Conservation (phyloP, 2,888 invertebrate genomes). For the Crepidodera aurea region DNA sequence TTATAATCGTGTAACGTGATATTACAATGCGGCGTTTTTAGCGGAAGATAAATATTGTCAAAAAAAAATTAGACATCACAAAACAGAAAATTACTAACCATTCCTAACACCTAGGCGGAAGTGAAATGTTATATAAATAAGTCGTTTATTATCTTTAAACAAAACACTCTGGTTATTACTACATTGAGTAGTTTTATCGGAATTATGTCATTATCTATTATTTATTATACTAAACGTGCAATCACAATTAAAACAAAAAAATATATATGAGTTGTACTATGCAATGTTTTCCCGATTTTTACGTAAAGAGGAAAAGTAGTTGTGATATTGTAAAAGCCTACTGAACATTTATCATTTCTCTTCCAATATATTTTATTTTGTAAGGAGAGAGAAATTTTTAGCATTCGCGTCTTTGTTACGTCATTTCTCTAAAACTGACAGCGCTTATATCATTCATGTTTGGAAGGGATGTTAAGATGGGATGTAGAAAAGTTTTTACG, state of each 20-base stretch:
- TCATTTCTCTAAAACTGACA: too few relatives aligned
- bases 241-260: conserved; percentile 1
- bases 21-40: neutral
- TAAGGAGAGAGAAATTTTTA: too few relatives aligned
- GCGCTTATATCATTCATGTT: too few relatives aligned
- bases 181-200: conserved; percentile 23
- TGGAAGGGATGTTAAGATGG: too few relatives aligned
- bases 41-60: conserved; percentile 12
- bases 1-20: conserved; percentile 6
- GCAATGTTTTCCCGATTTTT: neutral
- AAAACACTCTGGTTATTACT: conserved; percentile 21
- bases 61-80: conserved; percentile 1
- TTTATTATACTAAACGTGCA: conserved; percentile 5
- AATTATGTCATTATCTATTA: conserved; percentile 14
- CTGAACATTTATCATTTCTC: too few relatives aligned
- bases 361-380: too few relatives aligned
- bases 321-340: too few relatives aligned
- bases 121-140: conserved; percentile 10
- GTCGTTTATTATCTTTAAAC: conserved; percentile 24
- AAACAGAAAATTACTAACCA: conserved; percentile 6
- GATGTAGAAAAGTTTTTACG: too few relatives aligned
- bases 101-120: conserved; percentile 12
- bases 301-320: too few relatives aligned
- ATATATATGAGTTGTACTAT: neutral
- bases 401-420: too few relatives aligned